Evolutionary conservation across 2,797 vertebrate species (phyloP).

Genomic region (Diplodus sargus): DNA sequence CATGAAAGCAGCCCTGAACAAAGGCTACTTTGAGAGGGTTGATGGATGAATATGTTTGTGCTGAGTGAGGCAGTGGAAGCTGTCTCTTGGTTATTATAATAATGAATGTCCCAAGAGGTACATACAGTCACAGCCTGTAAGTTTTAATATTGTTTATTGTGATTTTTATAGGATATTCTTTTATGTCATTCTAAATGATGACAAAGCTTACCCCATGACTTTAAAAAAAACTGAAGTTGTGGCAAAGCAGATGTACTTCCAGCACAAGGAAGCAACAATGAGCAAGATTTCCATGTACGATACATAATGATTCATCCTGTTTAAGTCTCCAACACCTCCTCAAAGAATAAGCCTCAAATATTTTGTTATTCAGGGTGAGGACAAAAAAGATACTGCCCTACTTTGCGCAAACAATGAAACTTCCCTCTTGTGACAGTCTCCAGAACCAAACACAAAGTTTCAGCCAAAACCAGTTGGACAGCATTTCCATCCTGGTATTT

Average conservation of each 20-base stretch:
- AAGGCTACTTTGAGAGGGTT: constrained; percentile 32
- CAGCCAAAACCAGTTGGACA: constrained; percentile 73
- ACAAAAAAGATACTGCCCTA: constrained; percentile 51
- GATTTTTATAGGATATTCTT: constrained; percentile 19
- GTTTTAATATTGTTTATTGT: constrained; percentile 25
- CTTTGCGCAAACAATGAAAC: constrained; percentile 63
- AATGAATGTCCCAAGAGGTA: constrained; percentile 28
- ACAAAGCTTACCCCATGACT: constrained; percentile 1
- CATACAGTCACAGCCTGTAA: constrained; percentile 2
- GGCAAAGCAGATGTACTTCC: constrained; percentile 1
- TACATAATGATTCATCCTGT: constrained; percentile 44
- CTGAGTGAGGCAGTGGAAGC: constrained; percentile 52
- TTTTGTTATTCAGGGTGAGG: constrained; percentile 40
- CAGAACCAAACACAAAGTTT: constrained; percentile 56
- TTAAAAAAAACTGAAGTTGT: constrained; percentile 21
- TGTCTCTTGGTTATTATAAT: constrained; percentile 46
- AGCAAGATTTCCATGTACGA: constrained; percentile 19
- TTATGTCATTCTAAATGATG: constrained; percentile 31
- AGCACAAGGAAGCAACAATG: constrained; percentile 26
- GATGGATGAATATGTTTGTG: constrained; percentile 62
- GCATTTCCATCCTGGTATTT: constrained; percentile 65
- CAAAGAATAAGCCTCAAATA: constrained; percentile 49
- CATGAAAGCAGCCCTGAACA: constrained; percentile 28
- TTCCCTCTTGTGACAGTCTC: constrained; percentile 45
- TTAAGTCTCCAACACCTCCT: constrained; percentile 40